Conservation (phyloP, 2,797 vertebrate genomes). For the Pseudocheirus occidentalis region DNA sequence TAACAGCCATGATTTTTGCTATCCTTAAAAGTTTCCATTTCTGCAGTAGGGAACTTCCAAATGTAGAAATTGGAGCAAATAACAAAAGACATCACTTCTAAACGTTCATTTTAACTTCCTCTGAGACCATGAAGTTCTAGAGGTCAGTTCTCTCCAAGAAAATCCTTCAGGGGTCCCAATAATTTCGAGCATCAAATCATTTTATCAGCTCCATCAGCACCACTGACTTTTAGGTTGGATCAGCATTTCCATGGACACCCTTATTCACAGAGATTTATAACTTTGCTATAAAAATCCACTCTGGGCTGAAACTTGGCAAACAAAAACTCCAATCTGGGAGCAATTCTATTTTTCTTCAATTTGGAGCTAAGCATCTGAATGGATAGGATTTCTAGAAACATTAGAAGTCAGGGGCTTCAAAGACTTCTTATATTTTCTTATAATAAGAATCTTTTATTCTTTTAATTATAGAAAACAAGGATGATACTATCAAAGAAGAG, state of each 20-base stretch:
- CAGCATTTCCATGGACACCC: slow-evolving; percentile 61
- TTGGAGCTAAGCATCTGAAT: slow-evolving; percentile 49
- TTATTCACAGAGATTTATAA: slow-evolving; percentile 69
- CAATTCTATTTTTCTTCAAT: slow-evolving; percentile 62
- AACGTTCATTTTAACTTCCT: slow-evolving; percentile 64
- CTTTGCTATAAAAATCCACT: slow-evolving; percentile 69
- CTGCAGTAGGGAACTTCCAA: not conserved
- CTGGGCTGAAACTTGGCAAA: slow-evolving; percentile 68
- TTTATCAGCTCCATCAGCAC: not conserved
- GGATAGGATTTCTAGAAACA: slow-evolving; percentile 72
- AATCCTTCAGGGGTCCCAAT: not conserved
- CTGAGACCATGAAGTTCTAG: slow-evolving; percentile 56
- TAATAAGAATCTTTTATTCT: slow-evolving; percentile 62
- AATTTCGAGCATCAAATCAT: slow-evolving; percentile 50
- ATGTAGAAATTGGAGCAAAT: slow-evolving; percentile 40
- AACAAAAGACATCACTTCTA: slow-evolving; percentile 57
- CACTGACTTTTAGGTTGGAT: slow-evolving; percentile 27
- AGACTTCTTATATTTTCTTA: slow-evolving; percentile 65
- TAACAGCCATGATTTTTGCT: not conserved
- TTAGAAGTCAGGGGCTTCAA: slow-evolving; percentile 65
- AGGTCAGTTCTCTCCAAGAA: slow-evolving; percentile 46
- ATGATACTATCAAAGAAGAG: slow-evolving; percentile 16
- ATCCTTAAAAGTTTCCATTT: not conserved
- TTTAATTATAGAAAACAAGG: slow-evolving; percentile 67
- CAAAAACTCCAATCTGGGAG: slow-evolving; percentile 28